These are phyloP conservation scores for Aleiodes sp. DNA, from an alignment of 1,140 invertebrate genomes.

Conservation along the genomic window DNA sequence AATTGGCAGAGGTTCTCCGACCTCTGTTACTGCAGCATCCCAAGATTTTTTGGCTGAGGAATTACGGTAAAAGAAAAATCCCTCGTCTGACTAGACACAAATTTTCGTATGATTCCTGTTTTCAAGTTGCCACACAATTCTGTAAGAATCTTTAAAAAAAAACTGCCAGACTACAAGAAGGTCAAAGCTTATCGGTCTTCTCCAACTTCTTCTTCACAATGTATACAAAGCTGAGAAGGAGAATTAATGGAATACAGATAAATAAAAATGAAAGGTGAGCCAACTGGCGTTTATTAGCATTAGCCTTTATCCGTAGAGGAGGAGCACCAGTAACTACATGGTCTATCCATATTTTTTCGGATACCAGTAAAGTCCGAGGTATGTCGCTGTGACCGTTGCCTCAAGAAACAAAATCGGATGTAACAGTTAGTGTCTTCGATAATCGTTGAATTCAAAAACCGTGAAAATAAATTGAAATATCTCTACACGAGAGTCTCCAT, in stretches of 20 bases:
- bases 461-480: no score
- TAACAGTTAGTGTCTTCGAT: no score
- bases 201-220: not conserved
- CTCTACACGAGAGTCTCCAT: no score
- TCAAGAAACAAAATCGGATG: not conserved
- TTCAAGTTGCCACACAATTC: not conserved
- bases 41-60: not conserved
- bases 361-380: not conserved
- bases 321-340: conserved; percentile 44
- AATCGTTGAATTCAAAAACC: no score
- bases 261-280: not conserved
- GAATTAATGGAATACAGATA: conserved; percentile 3
- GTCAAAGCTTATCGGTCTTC: conserved; percentile 41
- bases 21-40: not conserved
- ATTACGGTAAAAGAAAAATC: not conserved
- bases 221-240: not conserved
- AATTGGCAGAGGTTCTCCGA: not conserved
- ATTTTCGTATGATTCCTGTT: not conserved
- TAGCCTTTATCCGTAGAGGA: conserved; percentile 52
- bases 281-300: conserved; percentile 55
- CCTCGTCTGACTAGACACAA: not conserved
- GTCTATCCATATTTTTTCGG: not conserved
- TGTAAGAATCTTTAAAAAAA: not conserved
- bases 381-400: not conserved
- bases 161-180: no score